Evolutionary conservation across 1,140 invertebrate species (phyloP).

Genomic region (Dendrolimus kikuchii): DNA sequence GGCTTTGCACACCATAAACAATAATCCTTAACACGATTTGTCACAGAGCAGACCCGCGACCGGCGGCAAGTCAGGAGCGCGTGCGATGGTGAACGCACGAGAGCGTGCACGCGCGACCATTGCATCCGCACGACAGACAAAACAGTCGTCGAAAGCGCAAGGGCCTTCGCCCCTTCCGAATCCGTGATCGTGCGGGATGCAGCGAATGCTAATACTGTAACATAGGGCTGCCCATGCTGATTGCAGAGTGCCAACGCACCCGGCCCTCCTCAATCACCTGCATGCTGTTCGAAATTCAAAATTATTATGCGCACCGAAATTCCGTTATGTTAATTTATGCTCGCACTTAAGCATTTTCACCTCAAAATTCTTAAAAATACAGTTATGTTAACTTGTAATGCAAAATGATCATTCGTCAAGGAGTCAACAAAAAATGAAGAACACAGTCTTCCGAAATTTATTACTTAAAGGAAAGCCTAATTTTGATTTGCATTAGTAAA

Average conservation of each 20-base stretch:
- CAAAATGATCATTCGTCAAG: no score
- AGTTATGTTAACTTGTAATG: no score
- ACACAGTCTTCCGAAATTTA: no score
- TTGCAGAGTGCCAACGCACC: background rate
- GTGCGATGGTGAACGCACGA: slow-evolving; percentile 24
- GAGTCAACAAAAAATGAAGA: no score
- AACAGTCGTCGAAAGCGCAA: slow-evolving; percentile 41
- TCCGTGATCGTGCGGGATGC: slow-evolving; percentile 60
- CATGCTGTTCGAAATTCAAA: no score
- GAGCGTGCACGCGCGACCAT: slow-evolving; percentile 54
- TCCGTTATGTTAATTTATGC: no score
- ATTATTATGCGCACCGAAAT: no score
- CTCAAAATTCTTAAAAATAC: no score
- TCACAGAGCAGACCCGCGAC: slow-evolving; percentile 27
- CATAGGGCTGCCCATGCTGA: slow-evolving; percentile 18
- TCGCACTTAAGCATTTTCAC: no score
- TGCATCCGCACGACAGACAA: slow-evolving; percentile 52
- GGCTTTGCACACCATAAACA: slow-evolving; percentile 44
- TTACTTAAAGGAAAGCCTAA: no score
- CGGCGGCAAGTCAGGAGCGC: slow-evolving; percentile 21
- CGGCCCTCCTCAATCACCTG: slow-evolving; percentile 7
- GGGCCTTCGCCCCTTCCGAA: slow-evolving; percentile 65
- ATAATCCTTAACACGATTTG: slow-evolving; percentile 41
- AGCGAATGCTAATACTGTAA: slow-evolving; percentile 49
- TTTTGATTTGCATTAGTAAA: no score